Evolutionary conservation across 2,888 invertebrate species (phyloP), one percentile per base, ranked within the genome.

Genomic region (Lottia scabra): DNA sequence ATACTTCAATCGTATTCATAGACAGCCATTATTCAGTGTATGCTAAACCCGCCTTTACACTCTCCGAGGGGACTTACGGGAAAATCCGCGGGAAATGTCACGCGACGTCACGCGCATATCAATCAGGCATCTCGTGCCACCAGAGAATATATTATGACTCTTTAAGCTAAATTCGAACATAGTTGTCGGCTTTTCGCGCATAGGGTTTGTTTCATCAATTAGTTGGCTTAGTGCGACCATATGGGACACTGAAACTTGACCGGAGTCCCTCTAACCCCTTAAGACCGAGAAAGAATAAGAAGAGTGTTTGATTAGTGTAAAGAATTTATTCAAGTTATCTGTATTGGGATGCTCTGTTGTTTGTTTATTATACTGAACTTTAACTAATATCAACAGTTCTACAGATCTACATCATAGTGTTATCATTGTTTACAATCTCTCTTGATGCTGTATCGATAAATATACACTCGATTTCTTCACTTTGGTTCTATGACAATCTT

Each of bases 51-150:
- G 56, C 56, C 19, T 56, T 56, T 56, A 19, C 19, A 16, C 56
- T 56, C 56, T 56, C 56, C 56, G 56, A 19, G 56, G 56, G 56
- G 56, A 56, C 56, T 19, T n/a, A 56, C 10, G n/a, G 16, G 56
- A 56, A 48, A 56, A 56, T 56, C 56, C 56, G 56, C 56, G 56
- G 56, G 56, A 56, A 56, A 56, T 56, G 56, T 56, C 56, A 56
- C 56, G 56, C 56, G 56, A 56, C 56, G 56, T 56, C 56, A 19
- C 56, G 56, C 56, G 56, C 56, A 56, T 56, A 56, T 56, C 56
- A 56, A 56, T 56, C 19, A 56, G 56, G 56, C 56, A 56, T 56
- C 56, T 56, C 56, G 56, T 56, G 56, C 56, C 56, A 56, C 56
- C n/a, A 56, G 56, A 56, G 56, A 56, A 56, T 56, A 56, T 56